A percentile compares a stretch with the other conserved stretches of the same genome.
Conservation (phyloP, 2,797 vertebrate genomes). For the Carduelis carduelis region DNA sequence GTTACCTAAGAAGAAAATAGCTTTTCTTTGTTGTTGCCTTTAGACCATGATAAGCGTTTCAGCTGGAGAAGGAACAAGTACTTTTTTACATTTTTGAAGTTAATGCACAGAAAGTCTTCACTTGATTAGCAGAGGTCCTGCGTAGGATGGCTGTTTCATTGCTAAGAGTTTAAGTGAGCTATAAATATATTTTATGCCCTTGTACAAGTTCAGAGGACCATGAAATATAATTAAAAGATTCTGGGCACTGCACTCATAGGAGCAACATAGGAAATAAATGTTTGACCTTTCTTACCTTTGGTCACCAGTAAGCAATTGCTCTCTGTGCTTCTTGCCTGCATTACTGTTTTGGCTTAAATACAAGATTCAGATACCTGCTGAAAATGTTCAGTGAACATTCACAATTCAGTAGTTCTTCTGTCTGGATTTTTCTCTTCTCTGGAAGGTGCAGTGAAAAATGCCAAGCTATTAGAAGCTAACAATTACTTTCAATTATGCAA, state of each 20-base stretch:
- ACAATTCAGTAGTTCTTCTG: neutral
- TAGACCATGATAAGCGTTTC: neutral
- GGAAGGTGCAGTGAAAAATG: neutral
- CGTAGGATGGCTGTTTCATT: constrained; percentile 33
- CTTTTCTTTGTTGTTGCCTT: neutral
- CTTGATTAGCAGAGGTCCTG: constrained; percentile 47
- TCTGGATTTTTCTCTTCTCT: constrained; percentile 10
- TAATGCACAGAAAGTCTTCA: constrained; percentile 19
- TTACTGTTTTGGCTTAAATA: constrained; percentile 36
- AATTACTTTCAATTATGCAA: neutral
- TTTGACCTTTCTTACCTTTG: constrained; percentile 56
- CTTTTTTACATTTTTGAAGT: constrained; percentile 22
- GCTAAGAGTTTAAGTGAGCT: constrained; percentile 54
- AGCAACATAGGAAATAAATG: constrained; percentile 21
- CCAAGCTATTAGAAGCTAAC: constrained; percentile 6
- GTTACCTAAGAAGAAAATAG: neutral
- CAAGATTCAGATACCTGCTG: neutral
- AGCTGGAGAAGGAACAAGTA: neutral
- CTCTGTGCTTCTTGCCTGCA: neutral
- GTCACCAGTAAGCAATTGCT: constrained; percentile 27
- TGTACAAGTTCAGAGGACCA: constrained; percentile 38
- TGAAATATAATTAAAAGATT: constrained; percentile 66
- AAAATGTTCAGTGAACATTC: neutral
- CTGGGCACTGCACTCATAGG: neutral
- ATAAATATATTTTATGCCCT: constrained; percentile 66